Evolutionary conservation across 2,797 vertebrate genomes (phyloP), one percentile per base, ranked within the genome.

Genomic region (Ptychobarbus kaznakovi): DNA sequence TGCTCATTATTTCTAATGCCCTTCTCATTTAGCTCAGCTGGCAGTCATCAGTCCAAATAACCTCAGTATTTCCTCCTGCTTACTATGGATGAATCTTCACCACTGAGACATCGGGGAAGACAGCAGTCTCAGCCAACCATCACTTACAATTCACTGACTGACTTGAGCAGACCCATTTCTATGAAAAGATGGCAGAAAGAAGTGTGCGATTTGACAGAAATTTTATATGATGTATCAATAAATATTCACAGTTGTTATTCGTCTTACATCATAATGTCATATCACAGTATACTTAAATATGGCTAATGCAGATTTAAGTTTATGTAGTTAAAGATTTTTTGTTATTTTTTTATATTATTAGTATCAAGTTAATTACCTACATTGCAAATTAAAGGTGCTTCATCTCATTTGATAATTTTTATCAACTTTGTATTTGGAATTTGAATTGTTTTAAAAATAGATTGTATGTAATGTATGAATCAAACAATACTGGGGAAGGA

Each of bases 1-100:
- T 49, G n/a, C 42, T 73, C 44, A 46, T 73, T 49, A 73, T 49
- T 73, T 73, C 44, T 49, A 49, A 73, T 49, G 25, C 44, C 20
- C 70, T 46, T 73, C 70, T 49, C 42, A 73, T 46, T 49, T 73
- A 73, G 38, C 79, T 77, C 56, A 65, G 78, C 82, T 86, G 78
- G 65, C 72, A 79, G 77, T 85, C 61, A 84, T 87, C 79, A n/a
- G 53, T 80, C 66, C 44, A 82, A 82, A 85, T 75, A 44, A 15
- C 74, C 66, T 76, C 32, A 28, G 61, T 79, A 84, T 78, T 72
- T 15, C 38, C 66, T 58, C 81, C 46, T 74, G 74, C 81, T 81
- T 83, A 78, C 69, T 61, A 56, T 22, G 32, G 69, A 61, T 76
- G 18, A 53, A 72, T 75, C 68, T 68, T 20, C 22, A 56, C 42